Evolutionary conservation across 2,113 vertebrate genomes (phyloP).

Genomic region (Osmerus eperlanus): DNA sequence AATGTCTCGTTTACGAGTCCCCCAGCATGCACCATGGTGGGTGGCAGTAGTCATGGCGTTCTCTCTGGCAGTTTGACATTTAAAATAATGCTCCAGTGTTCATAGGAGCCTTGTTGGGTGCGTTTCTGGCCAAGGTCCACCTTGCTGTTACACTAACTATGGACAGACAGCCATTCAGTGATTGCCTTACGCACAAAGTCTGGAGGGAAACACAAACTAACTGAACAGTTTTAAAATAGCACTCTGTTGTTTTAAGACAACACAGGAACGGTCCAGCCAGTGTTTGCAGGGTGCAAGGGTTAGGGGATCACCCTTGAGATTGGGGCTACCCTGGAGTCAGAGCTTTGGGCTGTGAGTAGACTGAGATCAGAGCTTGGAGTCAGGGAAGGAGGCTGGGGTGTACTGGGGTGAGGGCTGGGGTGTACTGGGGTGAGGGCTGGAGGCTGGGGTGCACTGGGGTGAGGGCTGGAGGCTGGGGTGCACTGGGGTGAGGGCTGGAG

Average conservation of each 20-base stretch:
- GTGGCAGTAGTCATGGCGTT: slow-evolving; percentile 60
- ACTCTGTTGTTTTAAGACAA: not conserved
- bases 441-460: too few relatives aligned
- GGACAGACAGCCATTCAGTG: slow-evolving; percentile 60
- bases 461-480: too few relatives aligned
- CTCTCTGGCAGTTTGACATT: slow-evolving; percentile 50
- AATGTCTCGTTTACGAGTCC: slow-evolving; percentile 53
- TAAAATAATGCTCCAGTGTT: slow-evolving; percentile 55
- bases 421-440: too few relatives aligned
- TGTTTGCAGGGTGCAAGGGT: too few relatives aligned
- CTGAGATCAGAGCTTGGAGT: not conserved
- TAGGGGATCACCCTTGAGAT: too few relatives aligned
- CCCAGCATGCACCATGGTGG: slow-evolving; percentile 60
- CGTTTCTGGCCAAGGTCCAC: slow-evolving; percentile 35
- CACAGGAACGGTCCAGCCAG: not conserved
- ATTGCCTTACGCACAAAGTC: slow-evolving; percentile 60
- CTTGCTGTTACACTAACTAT: slow-evolving; percentile 48
- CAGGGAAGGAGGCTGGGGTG: not conserved
- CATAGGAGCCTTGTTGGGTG: slow-evolving; percentile 25
- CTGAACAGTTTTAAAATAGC: not conserved
- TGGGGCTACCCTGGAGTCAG: too few relatives aligned
- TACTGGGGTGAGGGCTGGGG: too few relatives aligned
- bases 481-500: too few relatives aligned
- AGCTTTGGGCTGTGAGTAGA: not conserved
- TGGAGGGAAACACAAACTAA: not conserved